phyloP scores from a whole-genome alignment of 2,113 vertebrate genomes.

The Mormoops blainvillei region DNA sequence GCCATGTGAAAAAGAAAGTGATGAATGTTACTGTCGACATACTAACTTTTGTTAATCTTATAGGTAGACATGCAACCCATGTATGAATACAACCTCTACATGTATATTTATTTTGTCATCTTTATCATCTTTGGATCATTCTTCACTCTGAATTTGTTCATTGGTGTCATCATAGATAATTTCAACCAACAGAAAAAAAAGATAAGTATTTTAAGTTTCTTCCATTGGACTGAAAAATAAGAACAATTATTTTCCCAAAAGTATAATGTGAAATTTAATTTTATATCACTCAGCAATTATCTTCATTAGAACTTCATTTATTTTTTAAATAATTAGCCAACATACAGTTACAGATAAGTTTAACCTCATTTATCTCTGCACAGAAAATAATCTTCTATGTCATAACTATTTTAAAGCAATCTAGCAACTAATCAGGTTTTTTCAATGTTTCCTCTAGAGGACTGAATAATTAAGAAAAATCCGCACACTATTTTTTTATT shows the following conservation, averaged over 20 bases:
- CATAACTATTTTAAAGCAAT: background rate
- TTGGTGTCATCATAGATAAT: slow-evolving; percentile 99
- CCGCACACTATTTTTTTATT: background rate
- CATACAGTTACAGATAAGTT: background rate
- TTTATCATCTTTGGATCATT: slow-evolving; percentile 98
- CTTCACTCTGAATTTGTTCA: slow-evolving; percentile 98
- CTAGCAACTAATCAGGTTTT: background rate
- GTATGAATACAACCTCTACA: slow-evolving; percentile 87
- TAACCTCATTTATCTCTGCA: slow-evolving; percentile 2
- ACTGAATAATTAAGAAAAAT: background rate
- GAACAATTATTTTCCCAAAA: background rate
- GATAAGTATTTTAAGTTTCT: slow-evolving; percentile 89
- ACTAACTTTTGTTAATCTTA: slow-evolving; percentile 59
- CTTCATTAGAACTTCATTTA: background rate
- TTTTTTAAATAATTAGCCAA: slow-evolving; percentile 1
- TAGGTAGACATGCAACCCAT: slow-evolving; percentile 87
- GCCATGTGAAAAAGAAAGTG: background rate
- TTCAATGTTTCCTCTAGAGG: background rate
- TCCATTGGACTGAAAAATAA: background rate
- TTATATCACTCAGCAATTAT: background rate
- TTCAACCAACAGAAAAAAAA: slow-evolving; percentile 99
- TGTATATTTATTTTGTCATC: slow-evolving; percentile 96
- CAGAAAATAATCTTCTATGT: background rate
- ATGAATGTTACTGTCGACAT: slow-evolving; percentile 1
- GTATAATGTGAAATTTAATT: background rate